Base-by-base conservation (phyloP, 2,113 vertebrate genomes). In the Gobio gobio region DNA sequence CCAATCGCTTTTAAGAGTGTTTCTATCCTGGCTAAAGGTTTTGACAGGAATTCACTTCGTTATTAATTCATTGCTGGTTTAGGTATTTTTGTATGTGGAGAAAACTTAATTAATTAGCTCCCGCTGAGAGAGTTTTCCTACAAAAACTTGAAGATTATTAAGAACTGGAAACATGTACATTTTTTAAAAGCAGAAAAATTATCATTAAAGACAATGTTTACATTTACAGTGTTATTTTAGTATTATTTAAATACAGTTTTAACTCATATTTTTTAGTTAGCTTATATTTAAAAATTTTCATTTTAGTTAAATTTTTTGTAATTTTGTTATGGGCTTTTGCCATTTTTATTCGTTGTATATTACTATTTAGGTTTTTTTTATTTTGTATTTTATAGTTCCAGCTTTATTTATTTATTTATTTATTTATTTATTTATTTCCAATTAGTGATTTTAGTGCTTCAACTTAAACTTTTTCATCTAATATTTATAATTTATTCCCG, bases 51-150 rank as follows among this genome's bases (percentile, higher is more conserved):
- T 66, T 58, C 8, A 8, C 75, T 22, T 64, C 2, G 40, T 36
- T 22, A 61, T 76, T 78, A 18, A 70, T 61, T 61, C 49, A 36
- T 51, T 63, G 9, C 12, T 12, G 16, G 45, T 66, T 74, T 43
- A 63, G 51, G 90, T 72, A 49, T 33, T 54, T 70, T 20, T 78
- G 22, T 40, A 51, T 10, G 54, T 14, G 16, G 47, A 56, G 5
- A 70, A 56, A 61, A 24, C 10, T 3, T 20, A 75, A 63, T 83
- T 45, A n/a, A 40, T 59, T 43, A 26, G 26, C 56, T 78, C 5
- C 56, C 0, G 0, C 36, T 78, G 2, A 56, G 24, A 40, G 70
- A 16, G 43, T 14, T 16, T 24, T 73, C 40, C 22, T 14, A 73
- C 33, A 40, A 68, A 70, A 70, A 1, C 2, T 20, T n/a, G 8